Base-by-base conservation (phyloP, 2,113 vertebrate species). In the Oncorhynchus clarkii region DNA sequence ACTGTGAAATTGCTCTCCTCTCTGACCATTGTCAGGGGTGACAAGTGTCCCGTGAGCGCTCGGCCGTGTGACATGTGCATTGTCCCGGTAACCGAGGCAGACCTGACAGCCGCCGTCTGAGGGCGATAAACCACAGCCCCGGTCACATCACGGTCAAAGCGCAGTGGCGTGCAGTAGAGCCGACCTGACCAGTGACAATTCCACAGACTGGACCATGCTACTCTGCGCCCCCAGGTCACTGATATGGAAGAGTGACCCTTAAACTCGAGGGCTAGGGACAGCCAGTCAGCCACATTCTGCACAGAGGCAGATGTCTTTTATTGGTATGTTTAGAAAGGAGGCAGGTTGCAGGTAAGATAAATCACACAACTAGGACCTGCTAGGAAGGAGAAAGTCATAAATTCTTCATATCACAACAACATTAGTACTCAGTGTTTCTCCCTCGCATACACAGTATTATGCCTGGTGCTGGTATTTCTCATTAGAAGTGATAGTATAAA, bases 1-100 rank as follows among this genome's bases (percentile, higher is more conserved):
- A 89, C 86, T 74, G 88, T 86, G 85, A 85, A 90, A 90, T 81
- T 81, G 83, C 85, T 90, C 84, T 84, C 76, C 82, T 79, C 82
- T 80, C 84, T 80, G 86, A 85, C 88, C 83, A 82, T 84, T 87
- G 87, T 88, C 87, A 87, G 73, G 85, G 82, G 82, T 78, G 79
- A 80, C 64, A 77, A 57, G 84, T 22, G 79, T 85, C 78, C 84
- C 73, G 62, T 7, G 83, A 80, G 82, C 78, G 73, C 78, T 89
- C 88, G 87, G 82, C 83, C 80, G 29, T 88, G 86, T 86, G 88
- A 87, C 85, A 69, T n/a, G 84, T 79, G 62, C 77, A 71, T 88
- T 84, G 80, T 62, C 85, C 79, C 45, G 8, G 4, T 1, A 68
- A 74, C 75, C 34, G 70, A 82, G 64, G 77, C 75, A 77, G 81